Evolutionary conservation across 1,140 invertebrate species (phyloP), one percentile per base, ranked within the genome.

Genomic region (Sipha flava): DNA sequence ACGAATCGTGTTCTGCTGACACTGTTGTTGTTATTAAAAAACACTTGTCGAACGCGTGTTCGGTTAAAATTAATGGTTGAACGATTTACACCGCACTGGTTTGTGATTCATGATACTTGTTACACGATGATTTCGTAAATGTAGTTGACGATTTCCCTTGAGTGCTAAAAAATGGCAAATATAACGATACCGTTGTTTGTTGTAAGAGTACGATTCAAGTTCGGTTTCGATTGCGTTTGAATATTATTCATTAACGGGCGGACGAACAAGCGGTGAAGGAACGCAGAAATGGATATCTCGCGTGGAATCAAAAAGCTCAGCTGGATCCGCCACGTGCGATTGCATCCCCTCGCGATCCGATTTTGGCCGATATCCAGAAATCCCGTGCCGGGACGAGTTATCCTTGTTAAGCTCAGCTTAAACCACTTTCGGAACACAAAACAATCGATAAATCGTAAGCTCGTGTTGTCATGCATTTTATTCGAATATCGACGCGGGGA

Each of bases 391-490:
- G 23, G 18, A n/a, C n/a, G 23, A 45, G 40, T 70, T 43, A 70
- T 26, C 66, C 66, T 70, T 29, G 66, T 70, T 70, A 70, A 23
- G 6, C 66, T 45, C 47, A 70, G 18, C 40, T 47, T 70, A 70
- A 70, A 70, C 66, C 40, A 70, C 66, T 70, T 70, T 70, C 40
- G 29, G 47, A 70, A 45, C 64, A 68, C 45, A 26, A 68, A 43
- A 70, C 66, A 70, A 70, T 70, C 66, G 34, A 70, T 70, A 70
- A 70, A 70, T 70, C 43, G 66, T 29, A 47, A n/a, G n/a, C n/a
- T n/a, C 47, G 29, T 47, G 23, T 26, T 70, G 40, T 45, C 23
- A 29, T 47, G 14, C 29, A 70, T 29, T 47, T 45, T 70, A 47
- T 70, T 70, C 6, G 34, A 47, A 45, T 70, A n/a, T 31, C 23